A percentile compares a stretch with the other conserved stretches of the same genome.
phyloP scores from a whole-genome alignment of 2,797 vertebrate species.

The Enoplosus armatus region DNA sequence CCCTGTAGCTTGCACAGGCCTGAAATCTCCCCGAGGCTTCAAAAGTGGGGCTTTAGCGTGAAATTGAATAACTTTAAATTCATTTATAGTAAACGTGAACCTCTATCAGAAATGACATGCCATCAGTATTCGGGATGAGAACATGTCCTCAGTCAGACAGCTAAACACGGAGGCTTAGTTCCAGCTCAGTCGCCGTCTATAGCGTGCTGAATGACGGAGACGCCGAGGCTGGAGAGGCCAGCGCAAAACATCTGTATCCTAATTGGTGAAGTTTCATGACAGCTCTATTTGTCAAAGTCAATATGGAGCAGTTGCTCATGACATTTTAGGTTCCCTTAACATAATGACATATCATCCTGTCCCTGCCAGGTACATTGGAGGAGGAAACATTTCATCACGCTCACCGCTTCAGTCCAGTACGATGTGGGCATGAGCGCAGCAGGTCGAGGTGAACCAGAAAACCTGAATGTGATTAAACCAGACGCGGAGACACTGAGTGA shows the following conservation, averaged over 20 bases:
- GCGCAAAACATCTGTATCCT: constrained; percentile 60
- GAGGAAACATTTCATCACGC: constrained; percentile 43
- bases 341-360: constrained; percentile 59
- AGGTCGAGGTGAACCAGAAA: constrained; percentile 48
- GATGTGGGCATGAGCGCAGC: constrained; percentile 24
- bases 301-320: constrained; percentile 8
- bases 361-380: constrained; percentile 35
- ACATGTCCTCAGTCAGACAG: constrained; percentile 47
- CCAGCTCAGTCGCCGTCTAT: constrained; percentile 46
- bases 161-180: constrained; percentile 55
- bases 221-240: constrained; percentile 37
- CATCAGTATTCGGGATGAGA: constrained; percentile 59
- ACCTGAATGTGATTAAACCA: constrained; percentile 49
- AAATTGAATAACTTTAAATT: constrained; percentile 67
- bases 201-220: constrained; percentile 39
- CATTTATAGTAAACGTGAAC: constrained; percentile 32
- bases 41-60: constrained; percentile 45
- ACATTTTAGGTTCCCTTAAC: constrained; percentile 60
- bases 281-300: constrained; percentile 68
- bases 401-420: constrained; percentile 26
- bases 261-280: constrained; percentile 52
- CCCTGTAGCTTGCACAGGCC: constrained; percentile 1
- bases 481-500: constrained; percentile 52
- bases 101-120: constrained; percentile 50
- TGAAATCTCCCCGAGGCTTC: constrained; percentile 4